Base-by-base conservation (phyloP, 2,888 invertebrate species). In the Bugula neritina region DNA sequence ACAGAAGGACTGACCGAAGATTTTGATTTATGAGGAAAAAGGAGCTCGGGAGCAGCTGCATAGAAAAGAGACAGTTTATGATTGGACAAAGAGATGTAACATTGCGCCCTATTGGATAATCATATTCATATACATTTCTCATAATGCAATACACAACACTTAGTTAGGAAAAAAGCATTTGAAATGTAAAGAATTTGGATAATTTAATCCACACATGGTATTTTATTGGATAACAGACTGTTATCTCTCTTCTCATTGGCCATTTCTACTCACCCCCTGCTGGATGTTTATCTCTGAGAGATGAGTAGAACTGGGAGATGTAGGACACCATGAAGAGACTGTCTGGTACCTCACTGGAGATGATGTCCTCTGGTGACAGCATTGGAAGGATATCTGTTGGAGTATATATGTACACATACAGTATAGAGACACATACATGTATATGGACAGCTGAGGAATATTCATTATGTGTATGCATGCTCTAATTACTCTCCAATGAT, bases 281-380 rank as follows among this genome's bases (percentile, higher is more conserved):
- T 3, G 94, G 94, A 78, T 94, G 92, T 85, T 95, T 94, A 69
- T 94, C 92, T 78, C 93, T 90, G 87, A 96, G 95, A 72, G 90
- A 90, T 82, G 92, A 90, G 85, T 94, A 94, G 75, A 96, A 90
- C 83, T 93, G 91, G 70, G 91, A 90, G 74, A 96, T 86, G 83
- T 95, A 96, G 71, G 91, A 89, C 25, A 93, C 89, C 85, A 93
- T 88, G 55, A 90, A 88, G 69, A 90, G 85, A 75, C 89, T 89
- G 81, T 93, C 92, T 0, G 91, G 89, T 31, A 89, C 87, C 75
- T 90, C 88, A 78, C 88, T 89, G 71, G 88, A 87, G 2, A 89
- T 88, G 83, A 91, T 90, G 79, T 94, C 93, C 77, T 89, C 88
- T 0, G 91, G 90, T 3, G 90, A 90, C 89, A 92, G 89, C 74